A percentile compares a stretch with the other conserved stretches of the same genome.
Conservation (phyloP, 1,140 invertebrate genomes). For the Carposina sasakii region DNA sequence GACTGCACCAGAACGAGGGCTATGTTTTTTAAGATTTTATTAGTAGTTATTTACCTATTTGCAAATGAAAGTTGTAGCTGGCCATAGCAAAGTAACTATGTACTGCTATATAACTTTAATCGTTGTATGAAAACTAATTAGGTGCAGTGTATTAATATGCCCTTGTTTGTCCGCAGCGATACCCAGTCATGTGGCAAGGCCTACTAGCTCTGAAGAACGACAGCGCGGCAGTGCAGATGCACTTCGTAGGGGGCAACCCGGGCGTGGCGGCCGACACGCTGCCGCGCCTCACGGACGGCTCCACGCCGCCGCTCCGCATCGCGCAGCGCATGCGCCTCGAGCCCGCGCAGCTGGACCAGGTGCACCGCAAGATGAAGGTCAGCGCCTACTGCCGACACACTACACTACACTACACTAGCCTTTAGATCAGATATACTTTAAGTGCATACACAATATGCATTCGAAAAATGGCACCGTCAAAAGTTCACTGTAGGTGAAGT, state of each 20-base stretch:
- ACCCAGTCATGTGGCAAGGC: constrained; percentile 98
- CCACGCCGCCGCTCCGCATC: constrained; percentile 90
- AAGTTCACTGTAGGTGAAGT: too few species aligned
- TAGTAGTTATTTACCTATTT: too few species aligned
- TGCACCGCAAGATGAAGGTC: constrained; percentile 96
- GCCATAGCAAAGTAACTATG: too few species aligned
- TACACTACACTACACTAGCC: background rate
- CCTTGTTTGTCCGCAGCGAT: constrained; percentile 75
- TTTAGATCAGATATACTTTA: too few species aligned
- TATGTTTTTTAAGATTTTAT: too few species aligned
- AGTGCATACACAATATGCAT: too few species aligned
- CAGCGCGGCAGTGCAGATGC: constrained; percentile 97
- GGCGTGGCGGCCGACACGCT: constrained; percentile 87
- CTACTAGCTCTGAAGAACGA: constrained; percentile 95
- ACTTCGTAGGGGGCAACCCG: constrained; percentile 95
- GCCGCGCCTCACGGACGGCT: constrained; percentile 84
- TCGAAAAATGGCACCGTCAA: too few species aligned
- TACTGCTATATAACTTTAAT: too few species aligned
- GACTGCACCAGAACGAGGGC: too few species aligned
- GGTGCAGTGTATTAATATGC: background rate
- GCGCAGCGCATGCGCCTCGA: constrained; percentile 97
- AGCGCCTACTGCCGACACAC: too few species aligned
- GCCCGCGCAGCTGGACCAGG: constrained; percentile 94
- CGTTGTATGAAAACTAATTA: too few species aligned
- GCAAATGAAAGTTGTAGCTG: too few species aligned